Base-by-base conservation (phyloP, 2,888 invertebrate species). In the Eupithecia subumbrata region DNA sequence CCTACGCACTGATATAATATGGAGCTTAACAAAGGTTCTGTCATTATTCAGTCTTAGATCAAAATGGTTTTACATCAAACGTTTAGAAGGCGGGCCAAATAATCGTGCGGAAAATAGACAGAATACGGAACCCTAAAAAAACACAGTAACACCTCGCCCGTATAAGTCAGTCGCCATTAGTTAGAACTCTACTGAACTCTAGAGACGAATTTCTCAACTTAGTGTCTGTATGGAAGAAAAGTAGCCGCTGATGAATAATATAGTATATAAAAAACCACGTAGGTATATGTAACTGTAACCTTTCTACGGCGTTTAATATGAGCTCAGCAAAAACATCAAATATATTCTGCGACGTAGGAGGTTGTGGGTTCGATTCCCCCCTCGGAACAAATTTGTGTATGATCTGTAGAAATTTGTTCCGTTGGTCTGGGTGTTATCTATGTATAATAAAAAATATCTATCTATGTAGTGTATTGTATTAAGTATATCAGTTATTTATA, bases 171-270 rank as follows among this genome's bases (percentile, higher is more conserved):
- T 76, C 77, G 75, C 52, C 70, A 77, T 76, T 78, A 78, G 25
- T 73, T 78, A n/a, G n/a, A n/a, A n/a, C n/a, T n/a, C n/a, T n/a
- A 79, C 78, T 70, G 78, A 63, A 22, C 76, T 75, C 74, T 30
- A 30, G 76, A 76, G 80, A 73, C 66, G 72, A 76, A 76, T 80
- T 81, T 79, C 77, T 79, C 78, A 80, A 78, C 76, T 74, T 71
- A 69, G 71, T 63, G 77, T 77, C 76, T 75, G 64, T 64, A 64
- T 70, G 70, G 75, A 76, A 69, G 75, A 77, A 76, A 71, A 79
- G 77, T 78, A 76, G 80, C 74, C 1, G 16, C 25, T 30, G 22
- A 8, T 63, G 11, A 56, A 56, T 11, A 22, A 56, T 22, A 22
- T 11, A n/a, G n/a, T n/a, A 56, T 56, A 22, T 9, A 9, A 18